Evolutionary conservation across 2,888 invertebrate genomes (phyloP).

Genomic region (Acleris laterana): DNA sequence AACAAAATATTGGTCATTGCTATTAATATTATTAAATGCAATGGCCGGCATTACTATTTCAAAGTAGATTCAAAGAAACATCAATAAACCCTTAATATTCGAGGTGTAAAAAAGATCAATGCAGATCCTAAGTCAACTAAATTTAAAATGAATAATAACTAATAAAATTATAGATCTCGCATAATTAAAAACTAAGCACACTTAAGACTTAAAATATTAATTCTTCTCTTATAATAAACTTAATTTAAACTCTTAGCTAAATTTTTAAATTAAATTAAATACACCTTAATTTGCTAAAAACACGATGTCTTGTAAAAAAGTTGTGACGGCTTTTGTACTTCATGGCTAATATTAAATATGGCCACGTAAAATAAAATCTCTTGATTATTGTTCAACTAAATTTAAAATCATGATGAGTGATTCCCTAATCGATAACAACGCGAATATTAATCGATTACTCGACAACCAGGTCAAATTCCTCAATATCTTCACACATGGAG

Average conservation of each 20-base stretch:
- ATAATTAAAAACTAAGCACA: constrained; percentile 28
- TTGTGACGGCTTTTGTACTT: constrained; percentile 27
- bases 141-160: constrained; percentile 9
- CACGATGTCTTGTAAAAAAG: constrained; percentile 20
- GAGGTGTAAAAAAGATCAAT: neutral
- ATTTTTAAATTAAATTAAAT: constrained; percentile 16
- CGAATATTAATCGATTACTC: constrained; percentile 52
- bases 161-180: constrained; percentile 9
- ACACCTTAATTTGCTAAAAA: constrained; percentile 17
- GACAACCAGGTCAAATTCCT: constrained; percentile 73
- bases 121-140: constrained; percentile 30
- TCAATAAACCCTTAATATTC: too few species aligned
- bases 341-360: constrained; percentile 31
- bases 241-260: constrained; percentile 8
- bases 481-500: constrained; percentile 84
- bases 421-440: neutral
- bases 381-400: constrained; percentile 17
- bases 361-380: constrained; percentile 17
- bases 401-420: constrained; percentile 12
- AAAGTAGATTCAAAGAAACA: neutral
- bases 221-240: constrained; percentile 20
- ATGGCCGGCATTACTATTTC: constrained; percentile 16
- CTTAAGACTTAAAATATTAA: constrained; percentile 30
- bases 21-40: neutral
- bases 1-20: neutral